Evolutionary conservation across 2,888 invertebrate species (phyloP).

Genomic region (Polietes domitor): DNA sequence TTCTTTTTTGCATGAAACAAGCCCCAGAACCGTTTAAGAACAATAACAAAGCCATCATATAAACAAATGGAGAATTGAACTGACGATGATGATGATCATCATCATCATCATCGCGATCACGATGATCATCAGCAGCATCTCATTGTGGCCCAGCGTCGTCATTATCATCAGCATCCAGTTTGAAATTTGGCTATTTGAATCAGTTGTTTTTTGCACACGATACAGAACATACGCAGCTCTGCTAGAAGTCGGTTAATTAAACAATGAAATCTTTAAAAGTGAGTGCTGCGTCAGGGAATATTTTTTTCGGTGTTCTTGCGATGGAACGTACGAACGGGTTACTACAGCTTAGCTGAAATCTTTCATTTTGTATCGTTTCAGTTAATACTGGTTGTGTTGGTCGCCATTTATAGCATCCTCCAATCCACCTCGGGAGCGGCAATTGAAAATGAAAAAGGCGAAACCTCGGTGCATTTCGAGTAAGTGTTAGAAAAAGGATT

Average conservation of each 20-base stretch:
- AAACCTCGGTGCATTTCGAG: slow-evolving; percentile 73
- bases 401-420: slow-evolving; percentile 35
- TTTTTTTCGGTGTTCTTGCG: too few relatives aligned
- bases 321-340: background rate
- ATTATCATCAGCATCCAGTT: slow-evolving; percentile 5
- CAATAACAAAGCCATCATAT: background rate
- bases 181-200: slow-evolving; percentile 20
- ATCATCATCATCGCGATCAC: background rate
- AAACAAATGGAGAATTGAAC: background rate
- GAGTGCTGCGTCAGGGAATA: slow-evolving; percentile 30
- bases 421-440: slow-evolving; percentile 35
- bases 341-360: background rate
- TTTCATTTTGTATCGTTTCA: slow-evolving; percentile 53
- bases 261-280: slow-evolving; percentile 53
- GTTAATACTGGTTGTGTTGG: slow-evolving; percentile 55
- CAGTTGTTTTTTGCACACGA: slow-evolving; percentile 57
- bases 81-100: background rate
- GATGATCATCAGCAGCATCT: background rate
- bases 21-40: background rate
- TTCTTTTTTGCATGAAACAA: background rate
- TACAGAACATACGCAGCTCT: slow-evolving; percentile 40
- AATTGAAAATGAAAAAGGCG: slow-evolving; percentile 56
- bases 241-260: slow-evolving; percentile 11
- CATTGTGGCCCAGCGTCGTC: too few relatives aligned
- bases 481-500: too few relatives aligned